These are phyloP conservation scores for Zoanthus solanderi DNA, from an alignment of 92 coral and sea anemone species.

Conservation along the genomic window DNA sequence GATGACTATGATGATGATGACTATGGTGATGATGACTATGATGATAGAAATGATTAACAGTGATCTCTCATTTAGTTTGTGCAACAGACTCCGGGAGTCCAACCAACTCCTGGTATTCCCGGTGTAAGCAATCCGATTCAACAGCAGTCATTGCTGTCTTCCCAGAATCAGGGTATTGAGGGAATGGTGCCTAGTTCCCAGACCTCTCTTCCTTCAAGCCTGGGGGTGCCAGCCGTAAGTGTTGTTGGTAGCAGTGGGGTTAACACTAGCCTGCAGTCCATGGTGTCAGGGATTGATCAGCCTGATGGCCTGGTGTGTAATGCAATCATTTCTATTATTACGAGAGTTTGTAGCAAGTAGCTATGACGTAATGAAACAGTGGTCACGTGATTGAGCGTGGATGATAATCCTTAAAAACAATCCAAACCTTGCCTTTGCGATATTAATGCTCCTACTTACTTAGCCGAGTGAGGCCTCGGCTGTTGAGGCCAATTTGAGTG, in stretches of 20 bases:
- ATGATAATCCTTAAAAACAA: too few relatives aligned
- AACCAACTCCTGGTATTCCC: constrained; percentile 49
- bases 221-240: constrained; percentile 53
- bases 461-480: too few relatives aligned
- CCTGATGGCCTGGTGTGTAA: constrained; percentile 45
- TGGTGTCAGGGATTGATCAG: constrained; percentile 57
- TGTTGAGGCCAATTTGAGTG: too few relatives aligned
- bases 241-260: constrained; percentile 49
- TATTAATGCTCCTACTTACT: too few relatives aligned
- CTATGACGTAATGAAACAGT: too few relatives aligned
- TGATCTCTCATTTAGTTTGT: constrained; percentile 46
- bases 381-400: too few relatives aligned
- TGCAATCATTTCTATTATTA: too few relatives aligned
- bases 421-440: too few relatives aligned
- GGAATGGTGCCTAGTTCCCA: constrained; percentile 66
- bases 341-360: too few relatives aligned
- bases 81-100: constrained; percentile 66
- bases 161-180: constrained; percentile 72
- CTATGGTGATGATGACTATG: too few relatives aligned
- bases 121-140: constrained; percentile 58
- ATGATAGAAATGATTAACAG: background rate
- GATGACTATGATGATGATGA: background rate
- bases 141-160: constrained; percentile 64
- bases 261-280: constrained; percentile 54
- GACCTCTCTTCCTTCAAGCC: constrained; percentile 64